Base-by-base conservation (phyloP, 37 sponge, comb jelly and placozoan genomes). In the Crambe crambe region DNA sequence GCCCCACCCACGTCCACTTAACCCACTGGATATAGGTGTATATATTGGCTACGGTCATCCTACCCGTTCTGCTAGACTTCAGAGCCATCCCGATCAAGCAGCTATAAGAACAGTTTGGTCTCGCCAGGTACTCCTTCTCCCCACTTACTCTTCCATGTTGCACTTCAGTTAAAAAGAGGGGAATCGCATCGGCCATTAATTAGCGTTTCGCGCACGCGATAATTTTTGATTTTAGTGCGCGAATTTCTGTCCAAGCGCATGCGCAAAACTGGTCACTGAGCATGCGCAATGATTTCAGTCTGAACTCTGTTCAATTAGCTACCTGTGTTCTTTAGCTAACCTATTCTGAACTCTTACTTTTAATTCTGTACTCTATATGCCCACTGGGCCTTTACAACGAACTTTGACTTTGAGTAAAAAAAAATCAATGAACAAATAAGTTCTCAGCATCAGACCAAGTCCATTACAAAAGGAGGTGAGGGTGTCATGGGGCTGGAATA, bases 51-150 rank as follows among this genome's bases (percentile, higher is more conserved):
- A 90, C 91, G 40, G 86, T 81, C 36, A 90, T 72, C 2, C 70
- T 38, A 29, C 74, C 76, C 2, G 23, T 51, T 67, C 3, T 17
- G 43, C 66, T 75, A 15, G 86, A 72, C 31, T 80, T 85, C 60
- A 90, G 43, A 21, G 91, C 91, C 86, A 90, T 80, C 5, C 82
- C 83, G 23, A 90, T 90, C 60, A 90, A 79, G 77, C 86, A 80
- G 29, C 82, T 77, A 76, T 90, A 90, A 22, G 86, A 81, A 54
- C 77, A 90, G 68, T 73, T 71, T 3, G 91, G 91, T 65, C 65
- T 78, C 17, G 23, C 15, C 15, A 51, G 54, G 15, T 51, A 15
- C 54, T 18, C 54, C 15, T 15, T 51, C 9, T 15, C 15, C 54
- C 15, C 54, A 51, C 15, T 9, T 15, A 9, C 54, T 51, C 9